Base-by-base conservation (phyloP, 2,113 vertebrate genomes). In the Mustela nigripes region DNA sequence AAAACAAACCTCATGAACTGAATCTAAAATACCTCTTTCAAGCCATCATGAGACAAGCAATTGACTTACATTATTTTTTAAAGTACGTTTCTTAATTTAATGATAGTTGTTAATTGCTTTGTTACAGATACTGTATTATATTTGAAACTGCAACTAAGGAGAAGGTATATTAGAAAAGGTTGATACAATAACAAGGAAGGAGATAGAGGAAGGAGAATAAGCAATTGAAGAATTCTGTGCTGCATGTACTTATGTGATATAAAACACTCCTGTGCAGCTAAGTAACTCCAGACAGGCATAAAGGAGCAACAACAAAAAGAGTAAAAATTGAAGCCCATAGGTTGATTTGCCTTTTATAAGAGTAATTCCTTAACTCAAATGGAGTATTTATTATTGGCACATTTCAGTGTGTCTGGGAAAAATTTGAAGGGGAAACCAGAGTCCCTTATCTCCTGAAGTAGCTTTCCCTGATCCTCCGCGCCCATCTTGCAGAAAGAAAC, bases 61-160 rank as follows among this genome's bases (percentile, higher is more conserved):
- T 62, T 76, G 45, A 94, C 6, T 87, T 90, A 87, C 7, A 91
- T 71, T 86, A 84, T 69, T 91, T 92, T 78, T 14, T 58, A 81
- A 79, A 73, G 11, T 78, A 89, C 78, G 21, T 89, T 91, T 89
- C 8, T 3, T 79, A 2, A 67, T 78, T 89, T 91, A 89, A 76
- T 42, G 2, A 24, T 71, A 85, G 74, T 89, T 74, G 26, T 67
- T 53, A 73, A 88, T n/a, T 81, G 80, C 12, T 63, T 91, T 76
- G 58, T 56, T 65, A 50, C 11, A 82, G 7, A 50, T 84, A 76
- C 22, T 73, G 2, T 36, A 83, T 33, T 31, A 22, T 89, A 82
- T 81, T 53, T 78, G 74, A 82, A 94, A 4, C 50, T 71, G 31
- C 45, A 90, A 16, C 24, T 84, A 83, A 83, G 16, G 15, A 15